Percentiles rank a stretch among this genome's conserved stretches.
phyloP scores from a whole-genome alignment of 1,140 invertebrate genomes.

The Drosophila chauvacae region DNA sequence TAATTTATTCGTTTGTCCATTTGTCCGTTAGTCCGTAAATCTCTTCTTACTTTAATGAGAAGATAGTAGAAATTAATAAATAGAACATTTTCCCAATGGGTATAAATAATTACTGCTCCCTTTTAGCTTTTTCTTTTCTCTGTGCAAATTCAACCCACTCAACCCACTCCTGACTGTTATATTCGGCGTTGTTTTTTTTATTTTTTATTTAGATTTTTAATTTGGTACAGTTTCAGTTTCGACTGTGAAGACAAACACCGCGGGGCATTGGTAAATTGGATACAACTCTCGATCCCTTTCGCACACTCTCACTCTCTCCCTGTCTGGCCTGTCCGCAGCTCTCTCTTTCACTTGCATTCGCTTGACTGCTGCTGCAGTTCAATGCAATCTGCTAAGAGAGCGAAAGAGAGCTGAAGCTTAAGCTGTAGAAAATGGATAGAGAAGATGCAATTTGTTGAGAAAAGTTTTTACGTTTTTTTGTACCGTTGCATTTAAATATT shows the following conservation, averaged over 20 bases:
- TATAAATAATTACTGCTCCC: background rate
- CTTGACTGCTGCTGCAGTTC: constrained; percentile 13
- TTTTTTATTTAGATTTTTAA: constrained; percentile 19
- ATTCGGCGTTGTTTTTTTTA: background rate
- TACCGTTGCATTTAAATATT: background rate
- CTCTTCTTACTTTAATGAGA: background rate
- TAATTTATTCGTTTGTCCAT: no score
- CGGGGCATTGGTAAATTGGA: constrained; percentile 31
- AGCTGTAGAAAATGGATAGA: background rate
- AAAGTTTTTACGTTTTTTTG: background rate
- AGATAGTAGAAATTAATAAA: background rate
- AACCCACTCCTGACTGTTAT: background rate
- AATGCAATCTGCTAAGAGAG: constrained; percentile 17
- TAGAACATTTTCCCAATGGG: background rate
- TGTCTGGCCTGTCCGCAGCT: background rate
- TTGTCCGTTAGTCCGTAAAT: no score
- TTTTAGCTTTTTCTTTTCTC: constrained; percentile 1
- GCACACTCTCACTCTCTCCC: constrained; percentile 7
- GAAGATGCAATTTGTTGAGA: constrained; percentile 2
- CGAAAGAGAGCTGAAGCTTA: background rate
- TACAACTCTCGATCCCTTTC: constrained; percentile 8
- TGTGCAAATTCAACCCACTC: constrained; percentile 10
- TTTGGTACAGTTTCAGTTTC: constrained; percentile 42
- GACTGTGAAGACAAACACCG: constrained; percentile 16
- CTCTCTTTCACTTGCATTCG: constrained; percentile 17